phyloP scores from a whole-genome alignment of 2,797 vertebrate genomes.

The Numenius phaeopus region DNA sequence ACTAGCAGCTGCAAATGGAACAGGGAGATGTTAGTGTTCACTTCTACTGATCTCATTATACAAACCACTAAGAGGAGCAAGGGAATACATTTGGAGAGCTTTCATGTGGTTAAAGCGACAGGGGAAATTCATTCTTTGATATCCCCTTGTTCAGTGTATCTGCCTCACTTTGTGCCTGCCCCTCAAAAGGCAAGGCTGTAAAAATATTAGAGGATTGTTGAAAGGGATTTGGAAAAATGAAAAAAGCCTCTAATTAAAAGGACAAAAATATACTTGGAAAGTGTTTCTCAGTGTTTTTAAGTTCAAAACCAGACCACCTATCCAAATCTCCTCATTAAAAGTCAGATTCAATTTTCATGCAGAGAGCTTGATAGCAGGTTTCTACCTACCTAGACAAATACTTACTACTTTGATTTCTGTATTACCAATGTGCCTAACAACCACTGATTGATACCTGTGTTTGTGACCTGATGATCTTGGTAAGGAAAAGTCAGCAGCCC shows the following conservation, averaged over 20 bases:
- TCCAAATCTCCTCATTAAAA: conserved; percentile 50
- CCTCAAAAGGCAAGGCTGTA: conserved; percentile 47
- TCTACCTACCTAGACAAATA: not conserved
- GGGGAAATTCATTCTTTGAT: conserved; percentile 74
- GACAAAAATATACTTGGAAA: conserved; percentile 52
- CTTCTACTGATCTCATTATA: conserved; percentile 78
- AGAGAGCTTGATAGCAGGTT: not conserved
- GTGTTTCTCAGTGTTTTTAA: conserved; percentile 50
- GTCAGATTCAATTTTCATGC: conserved; percentile 21
- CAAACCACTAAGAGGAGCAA: conserved; percentile 73
- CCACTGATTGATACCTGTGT: not conserved
- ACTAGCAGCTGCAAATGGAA: conserved; percentile 66
- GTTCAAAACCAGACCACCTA: conserved; percentile 57
- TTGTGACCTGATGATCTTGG: not conserved
- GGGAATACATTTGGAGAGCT: conserved; percentile 73
- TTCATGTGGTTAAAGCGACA: conserved; percentile 74
- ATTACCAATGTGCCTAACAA: not conserved
- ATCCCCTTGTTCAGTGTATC: conserved; percentile 67
- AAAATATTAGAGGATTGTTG: conserved; percentile 33
- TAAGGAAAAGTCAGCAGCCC: not conserved
- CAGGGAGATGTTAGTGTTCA: conserved; percentile 63
- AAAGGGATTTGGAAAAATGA: conserved; percentile 14
- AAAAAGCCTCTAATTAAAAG: conserved; percentile 48
- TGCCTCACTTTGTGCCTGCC: conserved; percentile 51
- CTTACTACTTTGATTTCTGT: not conserved